Evolutionary conservation across 2,888 invertebrate genomes (phyloP).

Genomic region (Tipula unca): DNA sequence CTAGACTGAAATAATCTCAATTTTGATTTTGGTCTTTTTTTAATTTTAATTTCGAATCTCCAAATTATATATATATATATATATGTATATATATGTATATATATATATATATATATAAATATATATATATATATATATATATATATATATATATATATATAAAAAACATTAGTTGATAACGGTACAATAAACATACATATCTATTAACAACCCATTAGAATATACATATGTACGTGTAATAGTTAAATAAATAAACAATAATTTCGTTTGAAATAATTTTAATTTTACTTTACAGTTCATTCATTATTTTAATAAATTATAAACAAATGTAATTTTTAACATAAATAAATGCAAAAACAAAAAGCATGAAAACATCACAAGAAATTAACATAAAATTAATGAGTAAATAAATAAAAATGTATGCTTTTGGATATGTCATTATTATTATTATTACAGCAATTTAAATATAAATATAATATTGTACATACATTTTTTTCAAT

Average conservation of each 20-base stretch:
- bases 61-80: neutral
- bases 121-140: neutral
- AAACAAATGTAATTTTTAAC: neutral
- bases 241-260: neutral
- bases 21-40: too few relatives aligned
- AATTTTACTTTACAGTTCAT: neutral
- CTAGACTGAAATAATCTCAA: neutral
- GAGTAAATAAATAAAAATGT: neutral
- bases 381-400: neutral
- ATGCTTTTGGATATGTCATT: neutral
- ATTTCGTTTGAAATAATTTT: neutral
- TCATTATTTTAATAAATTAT: neutral
- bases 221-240: neutral
- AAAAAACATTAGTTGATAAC: too few relatives aligned
- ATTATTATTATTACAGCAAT: neutral
- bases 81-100: neutral
- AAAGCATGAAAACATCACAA: neutral
- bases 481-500: neutral
- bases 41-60: too few relatives aligned
- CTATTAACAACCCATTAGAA: neutral
- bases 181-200: neutral
- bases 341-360: neutral
- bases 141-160: neutral
- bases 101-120: neutral
- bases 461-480: neutral